These are phyloP conservation scores for Kuschelorhynchus macadamiae DNA, from an alignment of 2,888 invertebrate genomes.

Conservation along the genomic window DNA sequence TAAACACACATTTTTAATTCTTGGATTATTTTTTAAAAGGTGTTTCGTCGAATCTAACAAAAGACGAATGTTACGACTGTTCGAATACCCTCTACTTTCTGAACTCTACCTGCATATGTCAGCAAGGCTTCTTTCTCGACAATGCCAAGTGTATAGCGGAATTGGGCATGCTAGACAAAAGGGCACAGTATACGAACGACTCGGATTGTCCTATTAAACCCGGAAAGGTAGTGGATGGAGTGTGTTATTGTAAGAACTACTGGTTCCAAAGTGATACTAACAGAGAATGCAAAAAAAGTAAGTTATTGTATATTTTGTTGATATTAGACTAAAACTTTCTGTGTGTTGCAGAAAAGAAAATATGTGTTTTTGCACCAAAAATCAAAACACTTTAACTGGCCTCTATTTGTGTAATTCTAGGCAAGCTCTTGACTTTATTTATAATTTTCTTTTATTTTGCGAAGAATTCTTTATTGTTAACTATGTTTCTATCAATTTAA, in stretches of 20 bases:
- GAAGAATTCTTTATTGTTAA: no score
- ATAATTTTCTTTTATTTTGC: no score
- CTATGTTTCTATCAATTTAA: no score
- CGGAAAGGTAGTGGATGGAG: conserved; percentile 47
- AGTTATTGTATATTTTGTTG: no score
- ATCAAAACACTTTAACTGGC: no score
- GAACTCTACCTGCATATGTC: conserved; percentile 52
- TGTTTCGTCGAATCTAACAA: conserved; percentile 4
- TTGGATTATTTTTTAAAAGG: background rate
- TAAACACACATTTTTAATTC: no score
- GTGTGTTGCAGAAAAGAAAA: no score
- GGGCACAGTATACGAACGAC: conserved; percentile 32
- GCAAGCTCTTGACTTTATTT: no score
- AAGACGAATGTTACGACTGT: no score
- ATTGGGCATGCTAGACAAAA: conserved; percentile 52
- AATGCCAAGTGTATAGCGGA: conserved; percentile 52
- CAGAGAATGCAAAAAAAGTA: conserved; percentile 58
- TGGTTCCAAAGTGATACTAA: conserved; percentile 56
- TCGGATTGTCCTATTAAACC: conserved; percentile 56
- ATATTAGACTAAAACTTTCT: no score
- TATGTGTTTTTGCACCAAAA: no score
- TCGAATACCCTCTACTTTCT: conserved; percentile 36
- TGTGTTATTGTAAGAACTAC: conserved; percentile 57
- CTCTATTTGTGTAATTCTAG: no score
- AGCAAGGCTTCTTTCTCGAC: conserved; percentile 53